Conservation (phyloP, 2,888 invertebrate genomes). For the Vannuccia rotundouncinata region DNA sequence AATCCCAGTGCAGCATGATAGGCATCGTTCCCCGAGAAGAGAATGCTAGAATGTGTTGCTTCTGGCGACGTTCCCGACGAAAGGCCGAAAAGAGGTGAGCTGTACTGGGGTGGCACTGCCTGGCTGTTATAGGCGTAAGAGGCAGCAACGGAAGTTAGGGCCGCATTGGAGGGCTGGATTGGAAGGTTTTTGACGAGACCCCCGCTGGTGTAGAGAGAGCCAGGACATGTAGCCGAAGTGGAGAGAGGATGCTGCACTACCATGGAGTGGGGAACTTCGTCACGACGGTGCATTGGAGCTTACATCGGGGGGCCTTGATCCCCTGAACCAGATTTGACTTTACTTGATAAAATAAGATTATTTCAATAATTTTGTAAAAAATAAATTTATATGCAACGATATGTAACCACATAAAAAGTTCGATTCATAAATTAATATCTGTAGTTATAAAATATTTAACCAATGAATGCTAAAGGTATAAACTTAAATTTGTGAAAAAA, state of each 20-base stretch:
- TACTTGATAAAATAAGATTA: neutral
- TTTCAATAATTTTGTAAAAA: too few species aligned
- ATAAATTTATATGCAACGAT: too few species aligned
- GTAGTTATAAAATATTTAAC: too few species aligned
- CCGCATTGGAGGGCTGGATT: too few species aligned
- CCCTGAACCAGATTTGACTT: neutral
- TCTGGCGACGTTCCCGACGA: neutral
- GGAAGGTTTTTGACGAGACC: too few species aligned
- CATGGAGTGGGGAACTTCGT: slow-evolving; percentile 4
- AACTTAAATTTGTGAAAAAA: too few species aligned
- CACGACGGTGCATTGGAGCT: slow-evolving; percentile 14
- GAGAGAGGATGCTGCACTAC: neutral
- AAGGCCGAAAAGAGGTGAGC: neutral
- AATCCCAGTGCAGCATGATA: neutral
- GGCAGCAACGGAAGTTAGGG: neutral
- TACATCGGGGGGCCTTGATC: neutral
- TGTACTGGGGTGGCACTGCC: too few species aligned
- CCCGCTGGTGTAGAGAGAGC: neutral
- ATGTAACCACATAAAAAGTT: too few species aligned
- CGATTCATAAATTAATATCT: too few species aligned
- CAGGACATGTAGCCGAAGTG: slow-evolving; percentile 1
- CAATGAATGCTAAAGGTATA: too few species aligned
- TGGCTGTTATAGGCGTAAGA: neutral
- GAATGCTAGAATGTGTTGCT: neutral
- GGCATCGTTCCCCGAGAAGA: neutral